Percentiles rank a stretch among this genome's conserved stretches.
Conservation (phyloP, 2,113 vertebrate species). For the Spilogale gracilis region DNA sequence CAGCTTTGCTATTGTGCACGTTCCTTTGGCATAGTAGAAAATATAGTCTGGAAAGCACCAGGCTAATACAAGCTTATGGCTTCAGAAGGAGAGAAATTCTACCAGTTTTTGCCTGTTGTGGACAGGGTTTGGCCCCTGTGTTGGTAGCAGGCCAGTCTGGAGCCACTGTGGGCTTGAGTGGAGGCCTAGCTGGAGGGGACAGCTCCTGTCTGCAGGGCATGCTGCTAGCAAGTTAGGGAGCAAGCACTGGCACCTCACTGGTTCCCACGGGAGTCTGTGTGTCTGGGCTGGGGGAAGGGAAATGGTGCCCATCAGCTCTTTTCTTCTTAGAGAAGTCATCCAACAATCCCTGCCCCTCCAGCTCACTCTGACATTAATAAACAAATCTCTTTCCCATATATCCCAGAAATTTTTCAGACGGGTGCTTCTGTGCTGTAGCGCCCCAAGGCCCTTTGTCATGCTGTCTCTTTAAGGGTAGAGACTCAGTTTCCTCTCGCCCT, state of each 20-base stretch:
- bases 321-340: background rate
- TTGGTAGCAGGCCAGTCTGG: background rate
- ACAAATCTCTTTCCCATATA: background rate
- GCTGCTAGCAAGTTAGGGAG: background rate
- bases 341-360: background rate
- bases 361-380: background rate
- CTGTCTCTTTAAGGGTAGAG: background rate
- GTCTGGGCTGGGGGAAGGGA: background rate
- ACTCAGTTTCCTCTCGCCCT: background rate
- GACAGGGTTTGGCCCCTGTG: background rate
- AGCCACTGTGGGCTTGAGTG: background rate
- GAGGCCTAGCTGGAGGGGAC: background rate
- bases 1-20: background rate
- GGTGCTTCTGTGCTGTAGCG: background rate
- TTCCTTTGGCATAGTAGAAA: background rate
- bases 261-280: background rate
- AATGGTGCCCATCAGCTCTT: background rate
- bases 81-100: background rate
- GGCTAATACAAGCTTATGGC: background rate
- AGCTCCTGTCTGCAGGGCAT: background rate
- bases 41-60: background rate
- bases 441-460: background rate
- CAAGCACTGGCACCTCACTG: background rate
- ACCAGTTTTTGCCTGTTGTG: background rate
- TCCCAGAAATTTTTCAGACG: background rate